Evolutionary conservation across 2,797 vertebrate species (phyloP).

Genomic region (Mastacembelus armatus): DNA sequence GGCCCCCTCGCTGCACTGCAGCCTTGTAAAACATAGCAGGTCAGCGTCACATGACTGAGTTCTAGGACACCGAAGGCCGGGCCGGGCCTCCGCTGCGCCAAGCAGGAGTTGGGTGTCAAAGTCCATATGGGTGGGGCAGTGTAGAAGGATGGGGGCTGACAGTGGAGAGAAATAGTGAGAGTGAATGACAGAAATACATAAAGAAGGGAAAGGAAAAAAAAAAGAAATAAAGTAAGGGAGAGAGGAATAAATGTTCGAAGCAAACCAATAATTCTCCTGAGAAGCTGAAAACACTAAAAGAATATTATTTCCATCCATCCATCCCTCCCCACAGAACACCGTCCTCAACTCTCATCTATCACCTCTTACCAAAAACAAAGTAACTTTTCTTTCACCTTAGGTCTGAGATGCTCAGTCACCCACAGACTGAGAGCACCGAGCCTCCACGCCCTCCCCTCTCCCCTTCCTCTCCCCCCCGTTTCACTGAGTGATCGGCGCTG

Average conservation of each 20-base stretch:
- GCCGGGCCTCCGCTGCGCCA: constrained; percentile 28
- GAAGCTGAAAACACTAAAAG: constrained; percentile 52
- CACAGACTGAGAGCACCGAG: constrained; percentile 40
- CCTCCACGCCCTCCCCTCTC: constrained; percentile 3
- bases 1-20: constrained; percentile 62
- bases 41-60: constrained; percentile 78
- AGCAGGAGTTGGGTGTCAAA: constrained; percentile 69
- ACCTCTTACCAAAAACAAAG: constrained; percentile 53
- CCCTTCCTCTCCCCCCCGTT: constrained; percentile 16
- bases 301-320: constrained; percentile 61
- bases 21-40: constrained; percentile 81
- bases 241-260: constrained; percentile 36
- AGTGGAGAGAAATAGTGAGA: constrained; percentile 23
- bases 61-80: constrained; percentile 63
- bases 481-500: constrained; percentile 71
- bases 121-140: constrained; percentile 70
- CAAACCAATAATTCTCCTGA: constrained; percentile 46
- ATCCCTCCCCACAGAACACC: constrained; percentile 44
- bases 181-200: constrained; percentile 15
- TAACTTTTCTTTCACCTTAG: constrained; percentile 50
- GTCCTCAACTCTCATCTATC: constrained; percentile 50
- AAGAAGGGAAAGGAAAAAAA: constrained; percentile 14
- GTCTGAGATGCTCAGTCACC: constrained; percentile 57
- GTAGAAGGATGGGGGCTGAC: constrained; percentile 32
- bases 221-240: constrained; percentile 24